phyloP scores from a whole-genome alignment of 2,888 invertebrate species.

The Sisyra nigra region DNA sequence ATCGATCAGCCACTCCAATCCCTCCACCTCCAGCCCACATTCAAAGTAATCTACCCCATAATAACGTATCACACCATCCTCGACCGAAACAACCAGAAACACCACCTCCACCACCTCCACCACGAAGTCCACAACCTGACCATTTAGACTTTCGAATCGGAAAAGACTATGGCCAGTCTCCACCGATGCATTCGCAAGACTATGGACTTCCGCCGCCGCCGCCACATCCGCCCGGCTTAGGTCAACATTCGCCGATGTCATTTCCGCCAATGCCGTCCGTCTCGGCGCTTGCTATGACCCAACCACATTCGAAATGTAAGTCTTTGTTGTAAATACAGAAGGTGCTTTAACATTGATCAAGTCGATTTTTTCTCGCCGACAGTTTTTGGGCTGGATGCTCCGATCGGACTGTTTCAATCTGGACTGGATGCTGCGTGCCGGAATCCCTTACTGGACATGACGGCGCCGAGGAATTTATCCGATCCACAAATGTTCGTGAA shows the following conservation, averaged over 20 bases:
- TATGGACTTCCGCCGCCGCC: conserved; percentile 6
- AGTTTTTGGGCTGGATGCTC: conserved; percentile 64
- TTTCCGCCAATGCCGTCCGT: conserved; percentile 60
- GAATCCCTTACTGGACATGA: conserved; percentile 57
- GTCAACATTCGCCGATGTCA: conserved; percentile 34
- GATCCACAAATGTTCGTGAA: conserved; percentile 54
- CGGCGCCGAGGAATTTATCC: conserved; percentile 50
- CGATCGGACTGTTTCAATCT: conserved; percentile 57
- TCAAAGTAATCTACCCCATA: conserved; percentile 17
- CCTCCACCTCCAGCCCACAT: conserved; percentile 30
- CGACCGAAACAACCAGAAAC: conserved; percentile 2
- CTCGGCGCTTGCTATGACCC: conserved; percentile 61
- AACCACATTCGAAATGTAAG: conserved; percentile 62
- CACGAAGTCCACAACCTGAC: background rate
- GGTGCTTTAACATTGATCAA: background rate
- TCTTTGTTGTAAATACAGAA: conserved; percentile 8
- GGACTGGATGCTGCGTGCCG: conserved; percentile 60
- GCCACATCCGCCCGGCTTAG: conserved; percentile 4
- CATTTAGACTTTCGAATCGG: background rate
- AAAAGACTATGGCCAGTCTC: background rate
- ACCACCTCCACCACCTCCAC: conserved; percentile 3
- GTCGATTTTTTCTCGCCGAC: conserved; percentile 18
- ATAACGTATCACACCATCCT: conserved; percentile 11
- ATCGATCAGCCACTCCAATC: conserved; percentile 10
- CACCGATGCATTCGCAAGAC: background rate